These are phyloP conservation scores for Pseudopleuronectes americanus DNA, from an alignment of 2,797 vertebrate species.

Conservation along the genomic window DNA sequence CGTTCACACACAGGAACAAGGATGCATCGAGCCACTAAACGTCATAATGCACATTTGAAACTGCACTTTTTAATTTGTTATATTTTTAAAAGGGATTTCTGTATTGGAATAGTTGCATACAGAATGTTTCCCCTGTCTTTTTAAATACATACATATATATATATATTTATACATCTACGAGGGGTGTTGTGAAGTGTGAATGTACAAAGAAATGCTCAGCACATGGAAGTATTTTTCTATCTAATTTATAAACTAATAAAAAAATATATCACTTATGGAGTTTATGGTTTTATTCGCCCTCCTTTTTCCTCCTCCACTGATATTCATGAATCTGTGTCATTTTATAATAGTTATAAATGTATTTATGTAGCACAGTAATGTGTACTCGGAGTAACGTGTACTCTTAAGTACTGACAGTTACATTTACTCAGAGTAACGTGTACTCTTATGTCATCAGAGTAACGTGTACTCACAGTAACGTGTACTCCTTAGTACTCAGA, in stretches of 20 bases:
- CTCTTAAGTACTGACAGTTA: too few species aligned
- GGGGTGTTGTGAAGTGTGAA: conserved; percentile 19
- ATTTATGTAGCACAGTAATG: too few species aligned
- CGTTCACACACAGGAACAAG: neutral
- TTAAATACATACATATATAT: conserved; percentile 3
- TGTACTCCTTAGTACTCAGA: too few species aligned
- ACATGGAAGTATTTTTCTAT: conserved; percentile 59
- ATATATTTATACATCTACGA: conserved; percentile 6
- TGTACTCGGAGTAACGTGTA: too few species aligned
- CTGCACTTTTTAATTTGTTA: conserved; percentile 53
- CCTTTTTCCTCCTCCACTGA: too few species aligned
- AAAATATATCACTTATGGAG: neutral
- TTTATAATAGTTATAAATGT: too few species aligned
- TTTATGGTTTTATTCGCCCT: too few species aligned
- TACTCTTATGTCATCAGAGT: too few species aligned
- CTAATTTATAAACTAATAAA: conserved; percentile 66
- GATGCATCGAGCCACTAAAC: conserved; percentile 18
- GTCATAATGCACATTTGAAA: conserved; percentile 29
- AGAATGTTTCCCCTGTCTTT: neutral
- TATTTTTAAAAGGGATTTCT: conserved; percentile 22
- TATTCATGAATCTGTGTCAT: too few species aligned
- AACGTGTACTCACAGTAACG: too few species aligned
- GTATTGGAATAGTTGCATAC: neutral
- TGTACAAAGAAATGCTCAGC: conserved; percentile 3
- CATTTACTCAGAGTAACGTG: too few species aligned